These are phyloP conservation scores for Otolemur crassicaudatus DNA, from an alignment of 2,797 vertebrate genomes.

Conservation along the genomic window DNA sequence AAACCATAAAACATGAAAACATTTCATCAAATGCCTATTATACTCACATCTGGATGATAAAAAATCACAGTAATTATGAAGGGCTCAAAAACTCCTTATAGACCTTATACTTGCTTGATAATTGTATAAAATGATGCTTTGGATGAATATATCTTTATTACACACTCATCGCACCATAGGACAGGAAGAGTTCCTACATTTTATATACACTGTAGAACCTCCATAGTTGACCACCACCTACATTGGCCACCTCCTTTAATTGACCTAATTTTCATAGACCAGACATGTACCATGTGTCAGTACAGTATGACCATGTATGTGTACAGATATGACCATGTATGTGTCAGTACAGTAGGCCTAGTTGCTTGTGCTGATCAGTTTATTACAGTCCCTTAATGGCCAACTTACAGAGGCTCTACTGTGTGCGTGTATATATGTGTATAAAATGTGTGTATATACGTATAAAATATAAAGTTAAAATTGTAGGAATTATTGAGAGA, in stretches of 20 bases:
- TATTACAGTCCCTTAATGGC: too few species aligned
- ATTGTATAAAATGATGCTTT: constrained; percentile 31
- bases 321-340: too few species aligned
- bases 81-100: constrained; percentile 13
- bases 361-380: too few species aligned
- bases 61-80: constrained; percentile 56
- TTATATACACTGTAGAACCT: not conserved
- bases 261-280: too few species aligned
- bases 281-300: too few species aligned
- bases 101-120: constrained; percentile 11
- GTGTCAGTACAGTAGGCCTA: too few species aligned
- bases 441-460: too few species aligned
- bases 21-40: constrained; percentile 57
- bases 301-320: too few species aligned
- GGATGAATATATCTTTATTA: not conserved
- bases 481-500: constrained; percentile 39
- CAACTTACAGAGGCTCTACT: too few species aligned
- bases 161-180: not conserved
- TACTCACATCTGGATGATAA: constrained; percentile 41
- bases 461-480: constrained; percentile 66
- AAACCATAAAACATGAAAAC: constrained; percentile 63
- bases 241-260: too few species aligned
- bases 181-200: not conserved
- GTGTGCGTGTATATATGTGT: not conserved
- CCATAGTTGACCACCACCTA: too few species aligned